Percentiles rank a stretch among this genome's conserved stretches.
phyloP scores from a whole-genome alignment of 2,888 invertebrate species.

The Itoplectis maculator region DNA sequence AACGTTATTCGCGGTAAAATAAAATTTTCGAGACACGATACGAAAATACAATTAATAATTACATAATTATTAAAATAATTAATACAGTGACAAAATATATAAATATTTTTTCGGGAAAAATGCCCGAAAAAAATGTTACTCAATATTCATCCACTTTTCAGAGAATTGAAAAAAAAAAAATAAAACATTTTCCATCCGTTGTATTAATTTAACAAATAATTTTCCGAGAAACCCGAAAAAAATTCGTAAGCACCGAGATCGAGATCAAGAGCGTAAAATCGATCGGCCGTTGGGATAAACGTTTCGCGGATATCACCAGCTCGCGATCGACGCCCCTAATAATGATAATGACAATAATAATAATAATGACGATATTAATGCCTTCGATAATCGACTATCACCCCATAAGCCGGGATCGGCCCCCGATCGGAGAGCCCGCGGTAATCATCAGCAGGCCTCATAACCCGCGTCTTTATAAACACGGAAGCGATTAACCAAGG shows the following conservation, averaged over 20 bases:
- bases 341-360: too few species aligned
- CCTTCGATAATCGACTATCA: slow-evolving; percentile 47
- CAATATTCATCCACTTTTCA: too few species aligned
- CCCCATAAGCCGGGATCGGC: slow-evolving; percentile 16
- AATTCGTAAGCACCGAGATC: neutral
- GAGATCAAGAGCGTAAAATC: neutral
- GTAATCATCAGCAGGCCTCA: neutral
- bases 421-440: neutral
- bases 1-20: neutral
- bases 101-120: too few species aligned
- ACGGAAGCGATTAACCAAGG: slow-evolving; percentile 67
- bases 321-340: slow-evolving; percentile 40
- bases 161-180: too few species aligned
- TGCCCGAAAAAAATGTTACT: too few species aligned
- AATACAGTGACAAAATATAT: too few species aligned
- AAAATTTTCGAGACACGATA: too few species aligned
- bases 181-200: too few species aligned
- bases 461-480: slow-evolving; percentile 40
- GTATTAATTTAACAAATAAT: too few species aligned
- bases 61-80: too few species aligned
- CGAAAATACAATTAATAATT: too few species aligned
- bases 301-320: slow-evolving; percentile 3
- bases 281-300: slow-evolving; percentile 1
- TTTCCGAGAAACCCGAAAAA: neutral
- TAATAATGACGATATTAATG: neutral